phyloP scores from a whole-genome alignment of 2,797 vertebrate species.

The Poecilia velifera region DNA sequence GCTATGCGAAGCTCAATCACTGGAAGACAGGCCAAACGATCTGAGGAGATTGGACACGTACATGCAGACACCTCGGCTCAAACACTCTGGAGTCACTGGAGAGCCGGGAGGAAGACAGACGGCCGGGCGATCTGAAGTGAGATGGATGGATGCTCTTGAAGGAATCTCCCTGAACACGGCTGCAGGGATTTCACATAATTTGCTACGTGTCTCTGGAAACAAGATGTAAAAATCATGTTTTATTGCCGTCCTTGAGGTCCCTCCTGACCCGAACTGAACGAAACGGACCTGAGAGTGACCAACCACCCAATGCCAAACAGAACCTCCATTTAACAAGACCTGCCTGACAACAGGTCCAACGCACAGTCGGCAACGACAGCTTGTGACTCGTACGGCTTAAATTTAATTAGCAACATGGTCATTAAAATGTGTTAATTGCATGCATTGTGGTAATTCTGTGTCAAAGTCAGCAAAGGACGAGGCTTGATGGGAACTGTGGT shows the following conservation, averaged over 20 bases:
- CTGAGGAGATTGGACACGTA: conserved; percentile 46
- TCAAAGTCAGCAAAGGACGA: conserved; percentile 73
- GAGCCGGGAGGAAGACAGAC: conserved; percentile 33
- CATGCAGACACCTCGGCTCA: conserved; percentile 26
- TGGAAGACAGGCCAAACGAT: conserved; percentile 37
- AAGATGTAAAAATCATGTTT: conserved; percentile 64
- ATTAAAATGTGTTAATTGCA: conserved; percentile 78
- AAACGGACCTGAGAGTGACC: conserved; percentile 44
- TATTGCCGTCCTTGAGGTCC: conserved; percentile 58
- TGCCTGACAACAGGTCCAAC: conserved; percentile 30
- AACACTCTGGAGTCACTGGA: conserved; percentile 26
- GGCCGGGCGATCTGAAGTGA: conserved; percentile 53
- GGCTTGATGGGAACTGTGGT: conserved; percentile 42
- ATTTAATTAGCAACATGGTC: conserved; percentile 72
- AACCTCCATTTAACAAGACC: conserved; percentile 3
- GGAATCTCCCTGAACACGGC: conserved; percentile 45
- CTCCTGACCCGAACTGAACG: conserved; percentile 43
- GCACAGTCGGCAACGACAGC: conserved; percentile 48
- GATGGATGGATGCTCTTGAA: conserved; percentile 61
- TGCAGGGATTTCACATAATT: conserved; percentile 65
- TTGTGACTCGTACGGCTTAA: conserved; percentile 52
- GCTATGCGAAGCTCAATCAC: conserved; percentile 29
- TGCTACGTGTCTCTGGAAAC: conserved; percentile 66
- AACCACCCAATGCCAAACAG: not conserved
- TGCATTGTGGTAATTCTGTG: conserved; percentile 66